Conservation (phyloP, 2,797 vertebrate species). For the Glossophaga mutica region DNA sequence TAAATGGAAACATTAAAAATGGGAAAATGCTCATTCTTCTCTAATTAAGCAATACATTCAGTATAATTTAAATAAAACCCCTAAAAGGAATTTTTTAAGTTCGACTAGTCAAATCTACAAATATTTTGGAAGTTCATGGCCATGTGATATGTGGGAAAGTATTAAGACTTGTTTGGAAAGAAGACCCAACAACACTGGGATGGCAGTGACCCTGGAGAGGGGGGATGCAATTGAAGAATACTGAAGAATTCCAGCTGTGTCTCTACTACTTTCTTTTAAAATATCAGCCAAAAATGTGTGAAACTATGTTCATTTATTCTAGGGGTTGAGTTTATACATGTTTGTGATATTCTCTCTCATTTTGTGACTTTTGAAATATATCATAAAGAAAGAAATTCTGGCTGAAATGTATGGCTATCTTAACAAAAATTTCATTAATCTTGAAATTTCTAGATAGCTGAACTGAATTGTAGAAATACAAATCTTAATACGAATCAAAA, state of each 20-base stretch:
- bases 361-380: not conserved
- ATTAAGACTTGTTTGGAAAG: not conserved
- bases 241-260: not conserved
- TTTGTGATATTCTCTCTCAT: not conserved
- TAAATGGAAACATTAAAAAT: not conserved
- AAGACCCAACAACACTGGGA: not conserved
- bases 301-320: not conserved
- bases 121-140: not conserved
- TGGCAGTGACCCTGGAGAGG: not conserved
- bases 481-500: not conserved
- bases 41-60: not conserved
- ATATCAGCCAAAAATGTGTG: not conserved
- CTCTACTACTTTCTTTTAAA: not conserved
- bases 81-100: not conserved
- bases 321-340: not conserved
- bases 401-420: not conserved
- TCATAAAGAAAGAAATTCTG: not conserved
- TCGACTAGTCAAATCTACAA: not conserved
- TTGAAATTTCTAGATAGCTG: not conserved
- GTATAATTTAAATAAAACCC: not conserved
- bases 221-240: not conserved
- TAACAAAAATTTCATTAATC: not conserved
- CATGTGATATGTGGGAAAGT: not conserved
- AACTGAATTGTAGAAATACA: not conserved
- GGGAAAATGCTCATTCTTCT: not conserved